Evolutionary conservation across 2,888 invertebrate genomes (phyloP).

Genomic region (Chorisops tibialis): DNA sequence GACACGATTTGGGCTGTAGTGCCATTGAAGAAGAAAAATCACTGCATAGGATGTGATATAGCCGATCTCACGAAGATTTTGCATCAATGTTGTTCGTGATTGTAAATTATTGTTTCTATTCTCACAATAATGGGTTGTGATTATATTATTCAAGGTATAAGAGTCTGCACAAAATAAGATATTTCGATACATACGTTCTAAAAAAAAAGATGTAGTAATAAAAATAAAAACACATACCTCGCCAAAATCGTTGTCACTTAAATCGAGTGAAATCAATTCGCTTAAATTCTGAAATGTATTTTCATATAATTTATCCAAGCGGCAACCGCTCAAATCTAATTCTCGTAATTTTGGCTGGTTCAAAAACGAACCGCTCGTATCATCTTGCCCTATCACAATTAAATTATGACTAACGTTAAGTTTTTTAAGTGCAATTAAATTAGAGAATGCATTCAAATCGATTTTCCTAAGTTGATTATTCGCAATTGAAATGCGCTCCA

Average conservation of each 20-base stretch:
- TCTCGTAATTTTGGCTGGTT: slow-evolving; percentile 45
- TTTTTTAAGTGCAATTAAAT: slow-evolving; percentile 42
- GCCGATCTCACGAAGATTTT: too few species aligned
- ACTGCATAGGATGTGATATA: too few species aligned
- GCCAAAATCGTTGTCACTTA: slow-evolving; percentile 48
- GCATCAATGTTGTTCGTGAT: too few species aligned
- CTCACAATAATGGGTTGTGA: too few species aligned
- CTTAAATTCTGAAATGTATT: slow-evolving; percentile 48
- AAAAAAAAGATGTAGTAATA: too few species aligned
- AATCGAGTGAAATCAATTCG: slow-evolving; percentile 44
- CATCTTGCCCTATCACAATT: slow-evolving; percentile 37
- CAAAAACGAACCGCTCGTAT: slow-evolving; percentile 37
- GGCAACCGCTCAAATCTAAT: slow-evolving; percentile 48
- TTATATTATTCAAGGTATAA: too few species aligned
- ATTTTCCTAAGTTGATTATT: slow-evolving; percentile 47
- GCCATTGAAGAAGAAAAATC: too few species aligned
- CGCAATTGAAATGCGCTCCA: slow-evolving; percentile 47
- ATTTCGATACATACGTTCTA: too few species aligned
- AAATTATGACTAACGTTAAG: slow-evolving; percentile 50
- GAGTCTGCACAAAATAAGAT: too few species aligned
- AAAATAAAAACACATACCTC: slow-evolving; percentile 40
- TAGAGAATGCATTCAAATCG: slow-evolving; percentile 45
- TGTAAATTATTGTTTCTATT: too few species aligned
- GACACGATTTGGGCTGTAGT: too few species aligned
- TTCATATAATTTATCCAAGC: slow-evolving; percentile 46